Base-by-base conservation (phyloP, 2,113 vertebrate species). In the Sinocyclocheilus anophthalmus region DNA sequence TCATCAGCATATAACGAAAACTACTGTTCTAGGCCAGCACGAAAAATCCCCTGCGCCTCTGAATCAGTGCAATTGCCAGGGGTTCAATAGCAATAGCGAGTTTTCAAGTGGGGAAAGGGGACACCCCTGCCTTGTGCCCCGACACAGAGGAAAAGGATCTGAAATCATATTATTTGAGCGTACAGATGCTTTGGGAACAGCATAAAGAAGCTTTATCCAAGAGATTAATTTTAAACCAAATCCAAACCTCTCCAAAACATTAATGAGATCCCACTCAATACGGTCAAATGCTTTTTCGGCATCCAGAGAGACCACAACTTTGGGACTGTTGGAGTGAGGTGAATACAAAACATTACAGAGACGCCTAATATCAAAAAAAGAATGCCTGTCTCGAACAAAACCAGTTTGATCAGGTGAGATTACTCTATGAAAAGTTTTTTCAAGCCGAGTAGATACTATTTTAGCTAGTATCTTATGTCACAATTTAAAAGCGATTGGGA, bases 231-330 rank as follows among this genome's bases (percentile, higher is more conserved):
- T 72, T 72, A 70, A 33, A 70, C 67, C 67, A 37, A 70, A 70
- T 18, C 67, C 67, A 70, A 70, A 70, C 67, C 30, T 70, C 30
- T 70, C 67, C 67, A 70, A 70, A 70, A 70, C 5, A 6, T 70
- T 37, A 7, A 39, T 37, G 1, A 70, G 14, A 37, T 33, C 67
- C 30, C 30, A 70, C 14, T 33, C 24, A 3, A 59, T 59, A 20
- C 2, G 57, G 57, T n/a, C 57, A 59, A 59, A 59, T 59, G 57
- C 57, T 61, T 61, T 61, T 9, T 61, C 57, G n/a, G 57, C 6
- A 33, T 70, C 16, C 18, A 69, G 14, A 2, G 65, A 69, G 26
- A 69, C 65, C 65, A 69, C 65, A 16, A 69, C 30, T 18, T 69
- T 30, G 6, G 30, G 1, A 37, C 37, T 37, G 13, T 33, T 69